These are phyloP conservation scores for Netelia fuscicornis DNA, from an alignment of 2,888 invertebrate genomes.

Conservation along the genomic window DNA sequence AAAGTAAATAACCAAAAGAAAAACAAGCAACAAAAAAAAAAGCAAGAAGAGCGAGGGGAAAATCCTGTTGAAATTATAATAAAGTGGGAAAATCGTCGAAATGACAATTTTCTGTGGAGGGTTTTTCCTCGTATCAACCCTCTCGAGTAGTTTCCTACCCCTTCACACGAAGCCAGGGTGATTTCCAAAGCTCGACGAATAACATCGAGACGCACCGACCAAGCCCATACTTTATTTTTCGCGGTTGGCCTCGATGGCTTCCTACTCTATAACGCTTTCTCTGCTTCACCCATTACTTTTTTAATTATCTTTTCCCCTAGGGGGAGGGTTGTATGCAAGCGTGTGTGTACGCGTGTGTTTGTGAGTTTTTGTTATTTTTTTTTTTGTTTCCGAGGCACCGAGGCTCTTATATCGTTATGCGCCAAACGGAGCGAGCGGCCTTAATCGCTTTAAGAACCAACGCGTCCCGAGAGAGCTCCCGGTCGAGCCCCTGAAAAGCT, in stretches of 20 bases:
- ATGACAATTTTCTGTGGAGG: background rate
- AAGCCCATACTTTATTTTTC: constrained; percentile 62
- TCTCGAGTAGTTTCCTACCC: constrained; percentile 3
- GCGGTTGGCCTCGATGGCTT: constrained; percentile 67
- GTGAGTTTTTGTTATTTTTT: constrained; percentile 4
- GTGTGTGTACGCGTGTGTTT: background rate
- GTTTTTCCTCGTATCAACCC: constrained; percentile 6
- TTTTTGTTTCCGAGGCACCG: constrained; percentile 34
- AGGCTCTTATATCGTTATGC: constrained; percentile 74
- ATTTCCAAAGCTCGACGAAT: constrained; percentile 35
- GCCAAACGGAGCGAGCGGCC: constrained; percentile 74
- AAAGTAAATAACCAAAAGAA: background rate
- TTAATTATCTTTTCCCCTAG: constrained; percentile 75
- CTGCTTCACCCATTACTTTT: constrained; percentile 78
- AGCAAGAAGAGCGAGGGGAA: background rate
- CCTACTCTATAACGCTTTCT: constrained; percentile 58
- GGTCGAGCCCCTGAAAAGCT: constrained; percentile 67
- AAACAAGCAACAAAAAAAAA: too few species aligned
- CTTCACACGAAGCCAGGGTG: constrained; percentile 30
- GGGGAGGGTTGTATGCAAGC: constrained; percentile 27
- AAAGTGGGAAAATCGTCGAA: constrained; percentile 46
- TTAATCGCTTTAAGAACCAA: constrained; percentile 78
- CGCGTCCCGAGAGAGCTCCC: constrained; percentile 53
- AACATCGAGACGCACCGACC: constrained; percentile 17
- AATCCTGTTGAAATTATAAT: constrained; percentile 32